Conservation (phyloP, 1,140 invertebrate genomes). For the Steinernema khuongi region DNA sequence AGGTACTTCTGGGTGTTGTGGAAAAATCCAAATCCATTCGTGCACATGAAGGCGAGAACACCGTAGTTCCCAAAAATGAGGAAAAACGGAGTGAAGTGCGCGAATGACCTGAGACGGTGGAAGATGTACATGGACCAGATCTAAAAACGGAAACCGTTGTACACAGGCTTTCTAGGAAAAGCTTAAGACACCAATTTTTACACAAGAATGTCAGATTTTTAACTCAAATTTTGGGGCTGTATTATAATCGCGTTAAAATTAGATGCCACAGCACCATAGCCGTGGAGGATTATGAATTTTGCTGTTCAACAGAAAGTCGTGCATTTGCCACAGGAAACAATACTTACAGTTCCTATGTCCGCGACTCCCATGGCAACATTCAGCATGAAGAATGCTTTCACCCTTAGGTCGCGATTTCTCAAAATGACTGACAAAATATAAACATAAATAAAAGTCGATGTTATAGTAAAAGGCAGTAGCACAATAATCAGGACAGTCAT, state of each 20-base stretch:
- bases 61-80: not conserved
- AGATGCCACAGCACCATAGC: no score
- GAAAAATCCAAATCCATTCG: not conserved
- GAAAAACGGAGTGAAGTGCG: not conserved
- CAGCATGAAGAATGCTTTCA: not conserved
- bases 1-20: not conserved
- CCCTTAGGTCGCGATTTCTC: not conserved
- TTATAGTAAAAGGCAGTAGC: not conserved
- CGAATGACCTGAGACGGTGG: not conserved
- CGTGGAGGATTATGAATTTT: no score
- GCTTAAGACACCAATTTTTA: no score
- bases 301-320: no score
- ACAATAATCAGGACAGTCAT: no score
- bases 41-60: not conserved
- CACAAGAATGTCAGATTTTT: no score
- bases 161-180: no score
- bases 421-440: not conserved
- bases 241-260: no score
- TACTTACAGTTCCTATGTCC: not conserved
- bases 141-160: no score
- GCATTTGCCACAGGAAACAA: no score
- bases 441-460: not conserved
- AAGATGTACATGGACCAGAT: not conserved
- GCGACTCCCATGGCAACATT: not conserved
- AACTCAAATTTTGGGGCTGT: no score